A percentile compares a stretch with the other conserved stretches of the same genome.
Evolutionary conservation across 64 coral and sea anemone genomes (phyloP).

Genomic region (Exaiptasia diaphana): DNA sequence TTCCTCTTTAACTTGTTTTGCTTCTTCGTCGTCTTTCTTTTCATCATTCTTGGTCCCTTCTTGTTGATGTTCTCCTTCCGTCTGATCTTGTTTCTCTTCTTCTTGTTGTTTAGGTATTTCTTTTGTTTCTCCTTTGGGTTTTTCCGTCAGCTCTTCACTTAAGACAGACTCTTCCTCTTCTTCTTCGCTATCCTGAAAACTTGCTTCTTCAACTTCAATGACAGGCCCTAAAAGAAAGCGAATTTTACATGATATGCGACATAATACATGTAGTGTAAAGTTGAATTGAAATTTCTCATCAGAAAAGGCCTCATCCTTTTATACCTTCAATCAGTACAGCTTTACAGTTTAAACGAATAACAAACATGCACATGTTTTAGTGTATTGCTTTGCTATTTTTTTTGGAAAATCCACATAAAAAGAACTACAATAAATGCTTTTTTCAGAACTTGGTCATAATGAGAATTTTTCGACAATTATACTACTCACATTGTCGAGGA

Average conservation of each 20-base stretch:
- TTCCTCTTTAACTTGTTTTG: neutral
- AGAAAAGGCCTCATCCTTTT: too few species aligned
- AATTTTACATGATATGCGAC: too few species aligned
- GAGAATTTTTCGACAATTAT: too few species aligned
- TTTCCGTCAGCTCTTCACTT: neutral
- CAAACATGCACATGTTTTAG: too few species aligned
- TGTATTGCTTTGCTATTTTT: too few species aligned
- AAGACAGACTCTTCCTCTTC: neutral
- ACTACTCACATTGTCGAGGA: conserved; percentile 73
- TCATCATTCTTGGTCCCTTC: conserved; percentile 6
- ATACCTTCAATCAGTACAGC: too few species aligned
- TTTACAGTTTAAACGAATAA: too few species aligned
- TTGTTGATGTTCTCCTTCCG: neutral
- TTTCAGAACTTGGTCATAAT: too few species aligned
- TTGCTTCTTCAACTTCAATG: conserved; percentile 78
- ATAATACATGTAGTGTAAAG: too few species aligned
- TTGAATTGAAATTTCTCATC: too few species aligned
- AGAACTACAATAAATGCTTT: too few species aligned
- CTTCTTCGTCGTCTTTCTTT: neutral
- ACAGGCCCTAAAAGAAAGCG: conserved; percentile 66
- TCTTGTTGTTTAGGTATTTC: neutral
- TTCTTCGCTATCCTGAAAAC: conserved; percentile 30
- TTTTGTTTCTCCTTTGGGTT: conserved; percentile 4
- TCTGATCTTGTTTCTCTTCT: neutral
- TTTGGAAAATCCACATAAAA: too few species aligned